Base-by-base conservation (phyloP, 2,888 invertebrate species). In the Clunio marinus region DNA sequence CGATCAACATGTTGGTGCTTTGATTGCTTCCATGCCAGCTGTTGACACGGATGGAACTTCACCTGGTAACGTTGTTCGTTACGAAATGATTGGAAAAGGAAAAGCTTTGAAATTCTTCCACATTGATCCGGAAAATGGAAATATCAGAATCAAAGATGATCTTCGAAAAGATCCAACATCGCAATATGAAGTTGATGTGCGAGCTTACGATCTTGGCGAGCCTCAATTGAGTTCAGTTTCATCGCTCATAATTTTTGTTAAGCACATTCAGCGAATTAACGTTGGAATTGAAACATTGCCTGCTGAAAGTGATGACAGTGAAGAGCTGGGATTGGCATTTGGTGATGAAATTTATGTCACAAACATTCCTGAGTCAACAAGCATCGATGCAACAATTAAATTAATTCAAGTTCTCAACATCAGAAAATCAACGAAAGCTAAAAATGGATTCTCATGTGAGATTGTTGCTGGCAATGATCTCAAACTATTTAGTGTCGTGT, bases 121-220 rank as follows among this genome's bases (percentile, higher is more conserved):
- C 72, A 88, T 96, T 4, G 92, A 94, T 76, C 86, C 90, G 0
- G 91, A 92, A 70, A 88, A 88, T 0, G 96, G 94, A 0, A 84
- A 86, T 0, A 80, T 96, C n/a, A 83, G 88, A 67, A 88, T 94
- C 0, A 85, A 91, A 28, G 93, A 93, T 75, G 92, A 93, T 75
- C 76, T 95, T 63, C 83, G 89, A 69, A 93, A 93, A 76, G 92
- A 93, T 77, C 85, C 88, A 7, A 89, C 91, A 74, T 90, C 89
- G 46, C 93, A 94, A 80, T 93, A 92, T 77, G 89, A 91, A 77
- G 90, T 93, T 71, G 91, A 93, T 73, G 87, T 95, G 0, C 83
- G 89, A 74, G 93, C 92, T 0, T 90, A 88, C 74, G 94, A 95
- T 74, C 84, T 91, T 75, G 94, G 91, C 0, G 91, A 90, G 51